Evolutionary conservation across 2,797 vertebrate genomes (phyloP).

Genomic region (Scolopax bukidnonensis): DNA sequence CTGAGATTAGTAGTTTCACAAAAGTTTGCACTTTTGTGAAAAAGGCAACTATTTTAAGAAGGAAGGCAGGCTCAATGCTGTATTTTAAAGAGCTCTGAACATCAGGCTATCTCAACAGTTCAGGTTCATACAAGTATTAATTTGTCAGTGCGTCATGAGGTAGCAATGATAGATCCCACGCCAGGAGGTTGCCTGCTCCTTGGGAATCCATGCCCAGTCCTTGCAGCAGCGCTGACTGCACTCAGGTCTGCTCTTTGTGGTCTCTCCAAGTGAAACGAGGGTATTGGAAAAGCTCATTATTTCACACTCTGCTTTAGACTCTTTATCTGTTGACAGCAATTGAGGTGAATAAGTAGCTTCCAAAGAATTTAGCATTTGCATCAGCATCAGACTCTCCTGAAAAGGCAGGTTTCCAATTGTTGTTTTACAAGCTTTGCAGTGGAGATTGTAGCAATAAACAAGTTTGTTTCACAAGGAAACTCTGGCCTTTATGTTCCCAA

Average conservation of each 20-base stretch:
- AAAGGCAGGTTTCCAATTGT: neutral
- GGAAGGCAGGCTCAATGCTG: neutral
- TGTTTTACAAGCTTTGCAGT: neutral
- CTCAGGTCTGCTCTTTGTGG: neutral
- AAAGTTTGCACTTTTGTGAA: neutral
- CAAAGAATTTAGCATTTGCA: neutral
- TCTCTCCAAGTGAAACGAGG: neutral
- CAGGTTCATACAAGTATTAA: neutral
- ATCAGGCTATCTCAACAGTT: neutral
- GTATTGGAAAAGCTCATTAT: neutral
- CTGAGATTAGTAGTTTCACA: neutral
- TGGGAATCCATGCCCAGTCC: accelerated
- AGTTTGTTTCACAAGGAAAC: neutral
- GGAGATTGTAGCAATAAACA: neutral
- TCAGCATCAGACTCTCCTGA: neutral
- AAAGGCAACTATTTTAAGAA: neutral
- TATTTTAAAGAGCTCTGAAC: neutral
- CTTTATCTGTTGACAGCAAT: neutral
- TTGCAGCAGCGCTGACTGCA: accelerated
- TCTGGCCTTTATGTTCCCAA: neutral
- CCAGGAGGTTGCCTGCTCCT: neutral
- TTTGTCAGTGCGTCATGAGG: neutral
- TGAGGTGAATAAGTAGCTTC: neutral
- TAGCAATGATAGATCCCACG: neutral
- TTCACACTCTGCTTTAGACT: neutral